These are phyloP conservation scores for Cremastinae sp. DNA, from an alignment of 2,888 invertebrate genomes.

Conservation along the genomic window DNA sequence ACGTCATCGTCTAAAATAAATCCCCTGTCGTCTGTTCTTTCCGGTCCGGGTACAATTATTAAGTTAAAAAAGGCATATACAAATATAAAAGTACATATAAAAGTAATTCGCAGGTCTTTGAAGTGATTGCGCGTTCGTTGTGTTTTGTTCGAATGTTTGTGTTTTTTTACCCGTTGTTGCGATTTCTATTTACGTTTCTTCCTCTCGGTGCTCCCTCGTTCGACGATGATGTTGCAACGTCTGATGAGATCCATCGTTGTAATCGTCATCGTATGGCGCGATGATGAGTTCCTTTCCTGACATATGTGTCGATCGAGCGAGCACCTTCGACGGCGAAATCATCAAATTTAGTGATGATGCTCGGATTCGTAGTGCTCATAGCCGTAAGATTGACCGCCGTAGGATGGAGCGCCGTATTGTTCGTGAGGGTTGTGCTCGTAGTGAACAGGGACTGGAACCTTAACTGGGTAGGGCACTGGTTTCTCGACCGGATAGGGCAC, in stretches of 20 bases:
- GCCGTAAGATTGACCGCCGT: slow-evolving; percentile 50
- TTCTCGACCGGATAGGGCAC: slow-evolving; percentile 83
- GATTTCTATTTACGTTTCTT: slow-evolving; percentile 27
- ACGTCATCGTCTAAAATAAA: slow-evolving; percentile 15
- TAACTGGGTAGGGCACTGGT: slow-evolving; percentile 84
- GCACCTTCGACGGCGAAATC: slow-evolving; percentile 3
- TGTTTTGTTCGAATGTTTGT: slow-evolving; percentile 20
- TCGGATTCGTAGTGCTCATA: slow-evolving; percentile 57
- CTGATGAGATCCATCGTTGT: slow-evolving; percentile 53
- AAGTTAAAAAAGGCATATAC: slow-evolving; percentile 44
- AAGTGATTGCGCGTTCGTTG: slow-evolving; percentile 62
- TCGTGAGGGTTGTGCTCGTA: slow-evolving; percentile 78
- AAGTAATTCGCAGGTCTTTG: slow-evolving; percentile 62
- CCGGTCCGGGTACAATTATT: slow-evolving; percentile 25
- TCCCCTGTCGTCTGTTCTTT: slow-evolving; percentile 21
- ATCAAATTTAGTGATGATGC: slow-evolving; percentile 47
- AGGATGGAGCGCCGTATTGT: slow-evolving; percentile 49
- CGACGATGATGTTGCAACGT: slow-evolving; percentile 31
- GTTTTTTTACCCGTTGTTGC: slow-evolving; percentile 54
- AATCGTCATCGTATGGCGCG: slow-evolving; percentile 25
- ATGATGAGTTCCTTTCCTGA: slow-evolving; percentile 58
- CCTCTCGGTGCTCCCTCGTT: slow-evolving; percentile 25
- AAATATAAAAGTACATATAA: slow-evolving; percentile 49
- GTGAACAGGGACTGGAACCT: slow-evolving; percentile 84
- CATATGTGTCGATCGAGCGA: slow-evolving; percentile 59